Percentiles rank a stretch among this genome's conserved stretches.
Evolutionary conservation across 2,888 invertebrate genomes (phyloP).

Genomic region (Callosobruchus maculatus): DNA sequence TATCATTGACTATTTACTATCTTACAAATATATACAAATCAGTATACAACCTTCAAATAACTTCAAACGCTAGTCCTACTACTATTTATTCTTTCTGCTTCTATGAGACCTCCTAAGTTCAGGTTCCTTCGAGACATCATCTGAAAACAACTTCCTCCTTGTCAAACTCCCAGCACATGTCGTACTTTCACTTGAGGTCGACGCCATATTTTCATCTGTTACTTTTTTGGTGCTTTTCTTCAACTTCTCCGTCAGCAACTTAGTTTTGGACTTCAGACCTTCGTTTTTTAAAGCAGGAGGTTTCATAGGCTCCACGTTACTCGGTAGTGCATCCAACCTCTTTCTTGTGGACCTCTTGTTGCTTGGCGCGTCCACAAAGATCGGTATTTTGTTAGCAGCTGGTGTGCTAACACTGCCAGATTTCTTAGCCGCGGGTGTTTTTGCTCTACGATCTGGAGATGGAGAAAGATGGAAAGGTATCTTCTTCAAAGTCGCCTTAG

Average conservation of each 20-base stretch:
- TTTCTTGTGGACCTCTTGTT: not conserved
- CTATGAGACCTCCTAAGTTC: not conserved
- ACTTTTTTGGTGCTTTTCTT: slow-evolving; percentile 14
- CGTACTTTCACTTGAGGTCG: not conserved
- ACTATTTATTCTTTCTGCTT: not conserved
- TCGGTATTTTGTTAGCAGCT: slow-evolving; percentile 12
- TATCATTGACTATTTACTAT: too few relatives aligned
- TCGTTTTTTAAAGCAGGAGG: slow-evolving; percentile 4
- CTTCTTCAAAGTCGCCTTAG: slow-evolving; percentile 13
- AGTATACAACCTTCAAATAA: too few relatives aligned
- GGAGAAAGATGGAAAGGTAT: slow-evolving; percentile 15
- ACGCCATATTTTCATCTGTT: not conserved
- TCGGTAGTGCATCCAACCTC: not conserved
- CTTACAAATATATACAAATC: too few relatives aligned
- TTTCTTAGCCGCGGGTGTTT: not conserved
- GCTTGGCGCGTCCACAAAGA: slow-evolving; percentile 3
- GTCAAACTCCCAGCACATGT: not conserved
- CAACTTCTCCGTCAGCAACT: slow-evolving; percentile 18
- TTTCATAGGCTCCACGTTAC: not conserved
- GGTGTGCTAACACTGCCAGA: slow-evolving; percentile 3
- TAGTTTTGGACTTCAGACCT: slow-evolving; percentile 11
- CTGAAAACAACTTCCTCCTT: not conserved
- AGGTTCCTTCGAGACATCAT: not conserved
- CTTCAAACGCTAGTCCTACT: too few relatives aligned
- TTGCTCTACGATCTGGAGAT: not conserved